Conservation (phyloP, 2,888 invertebrate species). For the Calliphora vomitoria region DNA sequence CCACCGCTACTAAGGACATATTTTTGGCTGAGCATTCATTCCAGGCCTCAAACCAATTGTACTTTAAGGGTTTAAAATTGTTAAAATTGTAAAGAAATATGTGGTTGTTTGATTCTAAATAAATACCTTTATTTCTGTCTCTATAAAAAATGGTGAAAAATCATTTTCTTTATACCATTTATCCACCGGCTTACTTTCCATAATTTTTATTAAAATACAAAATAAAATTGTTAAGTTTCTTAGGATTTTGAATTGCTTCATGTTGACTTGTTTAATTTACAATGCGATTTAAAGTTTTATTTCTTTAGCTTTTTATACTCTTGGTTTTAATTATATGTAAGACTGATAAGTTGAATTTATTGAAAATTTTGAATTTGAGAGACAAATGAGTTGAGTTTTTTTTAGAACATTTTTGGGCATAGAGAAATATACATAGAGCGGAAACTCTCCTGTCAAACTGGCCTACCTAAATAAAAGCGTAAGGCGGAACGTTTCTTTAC, state of each 20-base stretch:
- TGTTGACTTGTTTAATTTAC: background rate
- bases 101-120: background rate
- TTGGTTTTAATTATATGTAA: too few species aligned
- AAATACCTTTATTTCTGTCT: slow-evolving; percentile 44
- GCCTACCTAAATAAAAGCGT: too few species aligned
- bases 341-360: too few species aligned
- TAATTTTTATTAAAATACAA: background rate
- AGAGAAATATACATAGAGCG: too few species aligned
- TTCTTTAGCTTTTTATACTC: too few species aligned
- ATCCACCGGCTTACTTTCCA: background rate
- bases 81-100: background rate
- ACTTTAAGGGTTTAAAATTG: background rate
- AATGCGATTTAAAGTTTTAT: background rate
- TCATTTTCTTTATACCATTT: slow-evolving; percentile 38
- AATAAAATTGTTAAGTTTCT: background rate
- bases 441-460: too few species aligned
- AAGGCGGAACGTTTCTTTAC: too few species aligned
- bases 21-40: slow-evolving; percentile 47
- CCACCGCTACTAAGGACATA: slow-evolving; percentile 40
- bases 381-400: too few species aligned
- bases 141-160: slow-evolving; percentile 39
- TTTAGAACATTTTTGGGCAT: too few species aligned
- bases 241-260: slow-evolving; percentile 12
- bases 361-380: too few species aligned
- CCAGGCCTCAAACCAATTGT: slow-evolving; percentile 56